Base-by-base conservation (phyloP, 2,888 invertebrate species). In the Octodonta nipae region DNA sequence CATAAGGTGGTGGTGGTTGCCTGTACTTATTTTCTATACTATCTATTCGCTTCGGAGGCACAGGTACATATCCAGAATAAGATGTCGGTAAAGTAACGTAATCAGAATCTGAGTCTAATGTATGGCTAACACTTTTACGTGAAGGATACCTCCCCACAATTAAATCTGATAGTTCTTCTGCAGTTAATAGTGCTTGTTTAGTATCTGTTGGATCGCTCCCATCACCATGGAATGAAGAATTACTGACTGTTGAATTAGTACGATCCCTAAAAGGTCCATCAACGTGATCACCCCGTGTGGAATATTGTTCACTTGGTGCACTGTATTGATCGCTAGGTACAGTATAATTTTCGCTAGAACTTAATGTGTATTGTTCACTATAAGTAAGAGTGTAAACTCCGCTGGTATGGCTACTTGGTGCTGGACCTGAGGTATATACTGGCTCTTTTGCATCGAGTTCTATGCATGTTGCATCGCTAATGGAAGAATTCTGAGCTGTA, bases 121-220 rank as follows among this genome's bases (percentile, higher is more conserved):
- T 86, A 44, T 78, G 77, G 49, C 86, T 85, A 24, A 87, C 81
- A 1, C 84, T 82, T 51, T 83, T 82, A 13, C 75, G 64, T 1
- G 73, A 72, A 2, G 78, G 86, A 62, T 85, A 86, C 11, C 78
- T 73, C 1, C 84, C 85, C 1, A 86, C 86, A 34, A 86, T 86
- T 36, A 86, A 60, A 50, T 86, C 84, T 13, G 83, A 83, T 15
- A 86, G 63, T 57, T 86, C 86, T 53, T 83, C 83, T 4, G 86
- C 86, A 16, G 84, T 82, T 5, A 86, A 66, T 34, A 83, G 63
- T 13, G 78, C 75, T 41, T 78, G 81, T 46, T 77, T 76, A 41
- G 71, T 76, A 52, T 82, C 82, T 1, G 85, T 80, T 3, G 86
- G 86, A 59, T 86, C 86, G 52, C 85, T 86, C n/a, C 86, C 86